Evolutionary conservation across 2,113 vertebrate species (phyloP).

Genomic region (Pithys albifrons): DNA sequence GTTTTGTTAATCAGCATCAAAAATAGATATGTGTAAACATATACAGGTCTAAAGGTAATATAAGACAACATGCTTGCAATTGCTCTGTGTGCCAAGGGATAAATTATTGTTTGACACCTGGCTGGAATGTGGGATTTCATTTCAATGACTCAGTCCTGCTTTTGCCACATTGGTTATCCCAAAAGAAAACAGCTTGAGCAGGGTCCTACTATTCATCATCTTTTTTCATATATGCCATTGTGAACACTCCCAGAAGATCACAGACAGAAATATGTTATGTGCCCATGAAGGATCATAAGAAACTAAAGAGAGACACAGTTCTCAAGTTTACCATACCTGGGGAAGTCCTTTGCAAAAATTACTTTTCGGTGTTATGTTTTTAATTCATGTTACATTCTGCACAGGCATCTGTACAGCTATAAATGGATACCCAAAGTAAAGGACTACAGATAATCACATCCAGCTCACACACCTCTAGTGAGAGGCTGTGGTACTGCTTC

Average conservation of each 20-base stretch:
- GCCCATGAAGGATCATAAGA: neutral
- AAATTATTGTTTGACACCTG: neutral
- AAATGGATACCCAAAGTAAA: neutral
- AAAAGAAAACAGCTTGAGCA: neutral
- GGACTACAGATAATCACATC: neutral
- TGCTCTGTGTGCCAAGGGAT: neutral
- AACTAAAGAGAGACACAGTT: neutral
- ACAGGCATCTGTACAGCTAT: too few species aligned
- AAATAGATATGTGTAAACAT: neutral
- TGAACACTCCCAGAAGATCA: neutral
- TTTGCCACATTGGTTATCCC: neutral
- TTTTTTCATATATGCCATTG: neutral
- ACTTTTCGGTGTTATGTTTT: neutral
- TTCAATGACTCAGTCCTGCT: neutral
- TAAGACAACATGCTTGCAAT: neutral
- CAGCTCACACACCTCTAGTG: neutral
- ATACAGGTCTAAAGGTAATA: neutral
- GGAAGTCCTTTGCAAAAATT: neutral
- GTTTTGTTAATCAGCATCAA: neutral
- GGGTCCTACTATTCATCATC: neutral
- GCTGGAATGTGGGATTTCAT: neutral
- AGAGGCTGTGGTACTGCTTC: neutral
- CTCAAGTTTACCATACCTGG: neutral
- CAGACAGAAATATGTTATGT: neutral
- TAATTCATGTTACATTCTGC: neutral